phyloP scores from a whole-genome alignment of 2,113 vertebrate genomes.

The Phainopepla nitens region DNA sequence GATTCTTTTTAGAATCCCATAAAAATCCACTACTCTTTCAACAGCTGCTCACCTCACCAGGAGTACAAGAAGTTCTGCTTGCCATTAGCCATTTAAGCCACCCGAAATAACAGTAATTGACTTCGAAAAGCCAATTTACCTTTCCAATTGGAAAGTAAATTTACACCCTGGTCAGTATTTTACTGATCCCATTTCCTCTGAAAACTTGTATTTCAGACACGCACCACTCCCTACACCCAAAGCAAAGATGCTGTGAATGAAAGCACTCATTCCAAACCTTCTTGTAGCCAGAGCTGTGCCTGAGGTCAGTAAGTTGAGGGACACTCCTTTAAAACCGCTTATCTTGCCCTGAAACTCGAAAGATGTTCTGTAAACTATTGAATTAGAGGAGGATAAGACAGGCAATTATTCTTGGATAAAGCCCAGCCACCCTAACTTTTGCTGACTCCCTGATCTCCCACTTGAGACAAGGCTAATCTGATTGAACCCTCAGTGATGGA shows the following conservation, averaged over 20 bases:
- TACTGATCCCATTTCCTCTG: background rate
- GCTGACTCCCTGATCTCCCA: background rate
- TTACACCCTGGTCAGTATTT: background rate
- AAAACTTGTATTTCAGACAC: background rate
- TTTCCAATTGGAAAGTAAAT: background rate
- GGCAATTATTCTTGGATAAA: background rate
- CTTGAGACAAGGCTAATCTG: background rate
- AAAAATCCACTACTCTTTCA: background rate
- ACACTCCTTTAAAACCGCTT: background rate
- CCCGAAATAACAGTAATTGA: background rate
- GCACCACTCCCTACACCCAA: background rate
- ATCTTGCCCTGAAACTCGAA: background rate
- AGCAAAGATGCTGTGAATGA: background rate
- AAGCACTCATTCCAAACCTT: background rate
- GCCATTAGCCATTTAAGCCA: background rate
- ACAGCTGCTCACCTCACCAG: background rate
- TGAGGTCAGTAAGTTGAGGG: background rate
- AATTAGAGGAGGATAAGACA: background rate
- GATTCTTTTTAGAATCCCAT: background rate
- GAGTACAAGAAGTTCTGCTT: background rate
- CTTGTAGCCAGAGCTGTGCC: background rate
- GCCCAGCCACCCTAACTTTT: background rate
- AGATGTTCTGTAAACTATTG: background rate
- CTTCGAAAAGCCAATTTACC: background rate
- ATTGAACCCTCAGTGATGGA: background rate